Base-by-base conservation (phyloP, 2,113 vertebrate genomes). In the Chaetops frenatus region DNA sequence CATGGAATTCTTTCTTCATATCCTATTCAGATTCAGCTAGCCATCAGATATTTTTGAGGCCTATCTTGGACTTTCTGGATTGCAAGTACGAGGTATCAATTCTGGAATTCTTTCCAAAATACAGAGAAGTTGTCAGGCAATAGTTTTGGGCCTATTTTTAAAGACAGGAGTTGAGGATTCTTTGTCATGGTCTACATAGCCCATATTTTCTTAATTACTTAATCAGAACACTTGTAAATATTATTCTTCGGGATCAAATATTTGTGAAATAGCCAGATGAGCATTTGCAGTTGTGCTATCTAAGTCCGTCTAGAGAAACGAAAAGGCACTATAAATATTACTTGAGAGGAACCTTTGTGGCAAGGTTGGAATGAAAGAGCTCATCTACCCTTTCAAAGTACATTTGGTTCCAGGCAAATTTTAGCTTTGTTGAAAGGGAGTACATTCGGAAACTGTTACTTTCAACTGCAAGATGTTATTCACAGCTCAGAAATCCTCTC, bases 121-220 rank as follows among this genome's bases (percentile, higher is more conserved):
- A 73, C 50, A 56, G 15, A 18, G 40, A 33, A 58, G 38, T 89
- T 91, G 60, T 85, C 60, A 81, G 77, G 86, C 64, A 84, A 35
- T 92, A 78, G 35, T 86, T 95, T 54, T 33, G 42, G 74, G 77
- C 33, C 51, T 95, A 1, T 81, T 92, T 96, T 85, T 93, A 81
- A 67, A 85, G 20, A 64, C 10, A n/a, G 66, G 54, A 74, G n/a
- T 40, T 36, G 60, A 94, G 90, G 81, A 81, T 56, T 67, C 11
- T 67, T 82, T 56, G 81, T 82, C 4, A 5, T 79, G 47, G 40
- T 56, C 57, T 74, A 64, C 60, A 60, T 86, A 86, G 48, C 31
- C 36, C 65, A 61, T 91, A 42, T 94, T 95, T 95, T 91, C 88
- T 84, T 88, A 94, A 84, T 88, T 93, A 78, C 69, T 86, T 91